Conservation (phyloP, 2,113 vertebrate species). For the Ictalurus punctatus region DNA sequence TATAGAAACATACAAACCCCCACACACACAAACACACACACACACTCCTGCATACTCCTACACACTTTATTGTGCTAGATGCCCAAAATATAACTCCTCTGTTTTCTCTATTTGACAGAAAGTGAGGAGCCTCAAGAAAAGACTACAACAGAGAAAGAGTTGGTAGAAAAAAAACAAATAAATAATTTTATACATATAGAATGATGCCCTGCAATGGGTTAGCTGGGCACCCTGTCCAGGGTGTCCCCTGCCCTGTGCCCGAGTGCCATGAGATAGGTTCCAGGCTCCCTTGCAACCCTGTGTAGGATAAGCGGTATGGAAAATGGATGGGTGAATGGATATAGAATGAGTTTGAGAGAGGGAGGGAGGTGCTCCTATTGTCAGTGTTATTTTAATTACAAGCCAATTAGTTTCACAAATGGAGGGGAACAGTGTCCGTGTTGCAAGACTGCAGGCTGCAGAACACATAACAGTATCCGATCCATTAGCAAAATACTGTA, state of each 20-base stretch:
- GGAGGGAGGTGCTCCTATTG: neutral
- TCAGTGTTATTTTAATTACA: conserved; percentile 64
- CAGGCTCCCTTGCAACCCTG: too few relatives aligned
- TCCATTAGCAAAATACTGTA: neutral
- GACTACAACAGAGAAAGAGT: neutral
- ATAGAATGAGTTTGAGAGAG: neutral
- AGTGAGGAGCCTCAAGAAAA: neutral
- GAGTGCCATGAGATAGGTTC: too few relatives aligned
- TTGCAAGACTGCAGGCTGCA: neutral
- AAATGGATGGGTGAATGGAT: too few relatives aligned
- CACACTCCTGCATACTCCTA: neutral
- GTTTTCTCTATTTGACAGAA: neutral
- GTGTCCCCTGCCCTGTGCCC: too few relatives aligned
- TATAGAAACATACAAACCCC: neutral
- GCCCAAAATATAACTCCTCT: neutral
- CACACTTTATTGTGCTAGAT: neutral
- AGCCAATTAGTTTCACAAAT: conserved; percentile 63
- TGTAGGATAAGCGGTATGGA: too few relatives aligned
- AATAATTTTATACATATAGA: neutral
- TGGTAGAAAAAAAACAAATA: neutral
- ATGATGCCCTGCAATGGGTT: too few relatives aligned
- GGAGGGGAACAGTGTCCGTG: conserved; percentile 45
- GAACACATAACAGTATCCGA: neutral
- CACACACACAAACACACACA: neutral
- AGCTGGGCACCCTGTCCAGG: too few relatives aligned